Base-by-base conservation (phyloP, 2,113 vertebrate genomes). In the Mustelus asterias region DNA sequence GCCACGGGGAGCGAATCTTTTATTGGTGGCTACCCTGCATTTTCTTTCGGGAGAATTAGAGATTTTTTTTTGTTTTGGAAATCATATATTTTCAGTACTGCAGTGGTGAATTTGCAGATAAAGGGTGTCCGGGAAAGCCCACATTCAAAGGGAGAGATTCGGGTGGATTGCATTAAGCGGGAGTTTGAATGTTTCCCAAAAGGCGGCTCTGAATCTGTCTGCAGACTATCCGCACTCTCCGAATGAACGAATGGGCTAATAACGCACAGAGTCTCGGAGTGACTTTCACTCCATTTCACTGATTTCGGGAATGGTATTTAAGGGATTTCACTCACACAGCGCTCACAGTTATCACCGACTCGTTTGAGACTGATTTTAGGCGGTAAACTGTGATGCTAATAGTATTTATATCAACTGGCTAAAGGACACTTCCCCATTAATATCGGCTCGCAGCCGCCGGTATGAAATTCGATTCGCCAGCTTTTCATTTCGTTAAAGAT, bases 341-440 rank as follows among this genome's bases (percentile, higher is more conserved):
- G 24, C 86, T 33, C 86, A 54, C 88, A 33, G 4, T 63, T 37
- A 60, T 18, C n/a, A 93, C 33, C 4, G 22, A n/a, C 58, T 65
- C 33, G 18, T 65, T 93, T 93, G 60, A 26, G 58, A 89, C 13
- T 89, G 58, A 89, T 89, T 89, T 89, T 89, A 65, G 89, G 89
- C 60, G 89, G 58, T 33, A 93, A 65, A 60, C 18, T 63, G 16
- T 63, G 88, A 92, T 63, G 54, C 29, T 14, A 63, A 33, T 16
- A 0, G 0, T 8, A n/a, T 89, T 33, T 63, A 16, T 63, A 20
- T 37, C 8, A 37, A 0, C 20, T 83, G 18, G 37, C 80, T n/a
- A 10, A 67, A 33, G 29, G 65, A 93, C n/a, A n/a, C 37, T 6
- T 16, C 16, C 60, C 60, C 16, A 5, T 33, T 1, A n/a, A 22